Evolutionary conservation across 2,797 vertebrate genomes (phyloP).

Genomic region (Tokudaia tokunoshimensis): DNA sequence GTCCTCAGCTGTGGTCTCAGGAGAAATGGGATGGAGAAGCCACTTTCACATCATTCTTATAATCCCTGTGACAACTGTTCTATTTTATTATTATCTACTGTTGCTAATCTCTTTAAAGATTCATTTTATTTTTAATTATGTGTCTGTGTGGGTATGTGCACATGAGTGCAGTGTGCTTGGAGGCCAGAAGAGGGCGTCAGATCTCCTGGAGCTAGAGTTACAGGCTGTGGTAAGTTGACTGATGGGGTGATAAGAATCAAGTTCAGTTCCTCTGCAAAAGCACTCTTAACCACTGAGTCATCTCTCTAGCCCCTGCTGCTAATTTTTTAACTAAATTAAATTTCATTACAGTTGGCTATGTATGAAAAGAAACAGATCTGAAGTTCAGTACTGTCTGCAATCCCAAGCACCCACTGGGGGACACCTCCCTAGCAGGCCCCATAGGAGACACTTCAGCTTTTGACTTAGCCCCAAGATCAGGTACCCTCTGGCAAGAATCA

Average conservation of each 20-base stretch:
- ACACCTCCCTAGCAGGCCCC: not conserved
- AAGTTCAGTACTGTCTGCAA: not conserved
- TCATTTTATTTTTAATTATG: not conserved
- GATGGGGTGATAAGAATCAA: not conserved
- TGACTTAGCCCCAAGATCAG: not conserved
- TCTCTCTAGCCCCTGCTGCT: not conserved
- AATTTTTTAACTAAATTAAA: not conserved
- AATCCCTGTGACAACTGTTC: not conserved
- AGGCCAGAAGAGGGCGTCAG: not conserved
- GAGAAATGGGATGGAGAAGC: not conserved
- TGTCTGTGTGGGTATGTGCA: not conserved
- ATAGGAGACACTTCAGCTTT: not conserved
- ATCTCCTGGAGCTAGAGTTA: not conserved
- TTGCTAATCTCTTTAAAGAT: not conserved
- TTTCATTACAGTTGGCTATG: not conserved
- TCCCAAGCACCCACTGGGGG: no score
- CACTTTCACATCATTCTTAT: no score
- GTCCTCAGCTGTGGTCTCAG: not conserved
- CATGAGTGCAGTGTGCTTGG: not conserved
- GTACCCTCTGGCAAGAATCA: not conserved
- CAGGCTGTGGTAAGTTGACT: not conserved
- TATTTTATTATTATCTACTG: not conserved
- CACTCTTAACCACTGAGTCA: not conserved
- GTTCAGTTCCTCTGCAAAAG: not conserved
- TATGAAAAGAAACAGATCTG: not conserved